Evolutionary conservation across 1,140 invertebrate species (phyloP), one percentile per base, ranked within the genome.

Genomic region (Lepidurus apus): DNA sequence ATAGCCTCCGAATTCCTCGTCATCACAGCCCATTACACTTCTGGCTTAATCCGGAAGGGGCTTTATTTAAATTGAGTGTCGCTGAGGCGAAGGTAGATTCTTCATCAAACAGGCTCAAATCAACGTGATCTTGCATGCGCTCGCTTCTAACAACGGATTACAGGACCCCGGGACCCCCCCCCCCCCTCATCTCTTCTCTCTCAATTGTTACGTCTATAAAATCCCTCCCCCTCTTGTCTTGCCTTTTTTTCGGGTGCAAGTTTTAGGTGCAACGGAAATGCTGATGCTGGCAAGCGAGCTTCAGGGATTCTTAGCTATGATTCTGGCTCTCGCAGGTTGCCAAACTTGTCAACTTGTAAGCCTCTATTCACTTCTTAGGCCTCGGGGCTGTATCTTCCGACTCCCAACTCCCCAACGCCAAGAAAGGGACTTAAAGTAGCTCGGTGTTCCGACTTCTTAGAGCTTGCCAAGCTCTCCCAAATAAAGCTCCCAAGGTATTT

Each of bases 21-120:
- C 53, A 65, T 65, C 53, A 65, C 53, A 65, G 53, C 17, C 53
- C 53, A 65, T 65, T 65, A 65, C 53, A 65, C 53, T 65, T 65
- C 9, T 65, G 17, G 17, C 53, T 65, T 65, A 65, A 65, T 65
- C 53, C 53, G 53, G 5, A 17, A 17, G 53, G 53, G 53, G 53
- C 53, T 65, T 65, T 65, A 65, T 65, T 65, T 65, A 65, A 65
- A 65, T 65, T 65, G 53, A 65, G 53, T 65, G 53, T 65, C 53
- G 53, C 53, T 65, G 53, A 21, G 53, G 53, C 53, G 53, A 65
- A 65, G 53, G 53, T 65, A 65, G 53, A 65, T 65, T 65, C 53
- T 65, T 65, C 53, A 65, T 65, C 53, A 65, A 65, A 65, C 53
- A 65, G 53, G 53, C 53, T 65, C 53, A 65, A 65, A 65, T 65